Base-by-base conservation (phyloP, 53 echinoderm and acorn worm species). In the Echinarachnius parma region DNA sequence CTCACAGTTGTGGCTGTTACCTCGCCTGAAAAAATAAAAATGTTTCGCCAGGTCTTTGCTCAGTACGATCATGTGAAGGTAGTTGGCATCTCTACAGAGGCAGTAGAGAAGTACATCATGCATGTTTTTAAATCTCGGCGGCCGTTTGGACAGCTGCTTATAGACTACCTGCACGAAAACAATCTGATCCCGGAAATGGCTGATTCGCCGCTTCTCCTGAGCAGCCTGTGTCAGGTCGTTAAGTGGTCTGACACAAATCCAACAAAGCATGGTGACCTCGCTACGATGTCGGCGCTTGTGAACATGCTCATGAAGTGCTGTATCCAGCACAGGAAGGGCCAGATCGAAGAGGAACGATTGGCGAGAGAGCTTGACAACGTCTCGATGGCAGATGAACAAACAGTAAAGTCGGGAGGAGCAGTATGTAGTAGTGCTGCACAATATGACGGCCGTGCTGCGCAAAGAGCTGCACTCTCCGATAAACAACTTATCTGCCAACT, bases 21-120 rank as follows among this genome's bases (percentile, higher is more conserved):
- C 5, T 46, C 26, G n/a, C 44, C 65, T 3, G 28, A 15, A 3
- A 27, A 2, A 3, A 16, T 65, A 16, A 25, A 9, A 4, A 29
- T 46, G 9, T 29, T 44, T 26, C 11, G 46, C 13, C 16, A 47
- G 3, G 29, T 65, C 5, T 65, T 46, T 28, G 65, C 5, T 26
- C 44, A 29, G 28, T 65, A 46, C 7, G 48, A 65, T 29, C 45
- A 65, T 47, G 30, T 65, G 2, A 16, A 47, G 16, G 65, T 29
- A 18, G 46, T 27, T 2, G 65, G 65, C 1, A 65, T 65, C 5
- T 25, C 39, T 39, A 9, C 27, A 26, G 4, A 13, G 5, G 44
- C 65, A 21, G 65, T 46, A 16, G 0, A 15, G 1, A 44, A 7
- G 18, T 65, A 65, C 65, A 24, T 65, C 21, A 1, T 3, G 5